phyloP scores from a whole-genome alignment of 2,113 vertebrate genomes.

The Sturnira hondurensis region DNA sequence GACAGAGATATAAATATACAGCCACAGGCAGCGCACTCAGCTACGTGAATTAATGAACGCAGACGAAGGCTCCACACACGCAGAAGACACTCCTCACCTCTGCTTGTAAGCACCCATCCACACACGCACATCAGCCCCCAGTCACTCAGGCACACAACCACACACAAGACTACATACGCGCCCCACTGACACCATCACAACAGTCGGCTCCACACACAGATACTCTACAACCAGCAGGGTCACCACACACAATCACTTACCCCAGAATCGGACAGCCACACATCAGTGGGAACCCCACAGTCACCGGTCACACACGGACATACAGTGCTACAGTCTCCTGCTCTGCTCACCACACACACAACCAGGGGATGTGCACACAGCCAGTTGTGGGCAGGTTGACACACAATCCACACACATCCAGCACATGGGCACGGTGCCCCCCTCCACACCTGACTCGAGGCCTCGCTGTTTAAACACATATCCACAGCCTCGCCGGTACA shows the following conservation, averaged over 20 bases:
- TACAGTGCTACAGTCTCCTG: background rate
- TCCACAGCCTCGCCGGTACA: background rate
- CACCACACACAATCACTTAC: background rate
- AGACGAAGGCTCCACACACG: background rate
- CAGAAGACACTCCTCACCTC: background rate
- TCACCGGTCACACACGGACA: background rate
- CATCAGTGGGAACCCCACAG: background rate
- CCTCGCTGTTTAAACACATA: background rate
- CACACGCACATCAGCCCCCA: background rate
- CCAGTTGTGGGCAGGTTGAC: background rate
- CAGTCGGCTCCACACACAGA: background rate
- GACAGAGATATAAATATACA: conserved; percentile 55
- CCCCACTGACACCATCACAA: background rate
- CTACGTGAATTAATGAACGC: background rate
- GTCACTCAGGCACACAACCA: background rate
- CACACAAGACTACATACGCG: background rate
- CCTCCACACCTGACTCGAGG: background rate
- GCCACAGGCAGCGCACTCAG: conserved; percentile 21
- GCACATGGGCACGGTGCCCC: fast-evolving
- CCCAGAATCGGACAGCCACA: background rate
- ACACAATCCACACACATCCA: background rate
- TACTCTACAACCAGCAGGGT: background rate
- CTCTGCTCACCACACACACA: background rate
- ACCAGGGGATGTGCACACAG: background rate
- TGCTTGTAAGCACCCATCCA: background rate